phyloP scores from a whole-genome alignment of 2,113 vertebrate genomes.

The Mesitornis unicolor region DNA sequence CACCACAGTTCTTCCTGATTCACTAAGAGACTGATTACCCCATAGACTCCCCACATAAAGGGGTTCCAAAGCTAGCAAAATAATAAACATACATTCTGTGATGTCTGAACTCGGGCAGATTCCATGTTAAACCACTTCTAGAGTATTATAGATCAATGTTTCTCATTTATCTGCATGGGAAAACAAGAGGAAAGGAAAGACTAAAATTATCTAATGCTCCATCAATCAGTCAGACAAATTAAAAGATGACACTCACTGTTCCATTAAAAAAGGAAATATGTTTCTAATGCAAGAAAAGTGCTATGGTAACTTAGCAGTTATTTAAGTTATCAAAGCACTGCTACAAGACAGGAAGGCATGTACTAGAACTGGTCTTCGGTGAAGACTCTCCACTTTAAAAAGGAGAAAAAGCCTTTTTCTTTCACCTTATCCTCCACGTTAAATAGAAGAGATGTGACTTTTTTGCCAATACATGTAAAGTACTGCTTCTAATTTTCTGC shows the following conservation, averaged over 20 bases:
- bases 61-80: not conserved
- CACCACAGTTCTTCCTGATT: not conserved
- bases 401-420: not conserved
- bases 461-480: not conserved
- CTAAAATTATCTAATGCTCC: not conserved
- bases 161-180: not conserved
- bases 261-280: not conserved
- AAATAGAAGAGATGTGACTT: not conserved
- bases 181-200: not conserved
- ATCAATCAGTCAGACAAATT: not conserved
- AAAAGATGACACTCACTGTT: not conserved
- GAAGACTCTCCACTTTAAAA: not conserved
- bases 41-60: not conserved
- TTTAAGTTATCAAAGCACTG: not conserved
- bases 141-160: not conserved
- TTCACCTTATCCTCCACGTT: not conserved
- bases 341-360: not conserved
- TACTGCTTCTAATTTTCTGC: not conserved
- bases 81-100: not conserved
- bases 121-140: not conserved
- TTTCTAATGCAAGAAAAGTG: not conserved
- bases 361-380: not conserved
- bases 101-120: not conserved
- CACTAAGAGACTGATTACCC: not conserved
- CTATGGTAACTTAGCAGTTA: not conserved